Base-by-base conservation (phyloP, 2,888 invertebrate genomes). In the Anthrax anthrax region DNA sequence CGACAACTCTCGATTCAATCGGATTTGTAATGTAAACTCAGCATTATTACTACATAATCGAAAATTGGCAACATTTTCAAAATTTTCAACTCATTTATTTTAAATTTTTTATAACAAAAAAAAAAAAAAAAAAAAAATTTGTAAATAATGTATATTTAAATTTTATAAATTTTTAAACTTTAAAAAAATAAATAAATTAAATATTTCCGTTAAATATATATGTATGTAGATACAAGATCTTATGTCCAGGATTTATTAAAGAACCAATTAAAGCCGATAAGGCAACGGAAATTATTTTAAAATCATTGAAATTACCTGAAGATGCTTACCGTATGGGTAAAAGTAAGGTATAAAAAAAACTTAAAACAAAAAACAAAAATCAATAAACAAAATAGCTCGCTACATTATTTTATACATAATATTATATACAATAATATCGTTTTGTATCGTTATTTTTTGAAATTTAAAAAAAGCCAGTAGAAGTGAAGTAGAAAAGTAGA, bases 291-390 rank as follows among this genome's bases (percentile, higher is more conserved):
- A 76, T 82, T 71, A 85, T 94, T 72, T 78, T 90, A 73, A 84
- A 84, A 58, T 71, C 74, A 61, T 80, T 84, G 70, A 80, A 81
- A 71, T 78, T 97, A 74, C 91, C 91, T 68, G 74, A 83, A 58
- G 94, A 95, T 72, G 90, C 91, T 72, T 97, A 80, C 78, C 84
- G 94, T 65, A 72, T 94, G 71, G 97, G 97, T 75, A 81, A 80
- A 73, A 94, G 92, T 60, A 97, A 96, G 87, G 94, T 95, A 84
- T 74, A 68, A 47, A 1, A 27, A 8, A 27, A 27, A 8, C 23
- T 27, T 27, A 8, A 27, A 43, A 17, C 36, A 38, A 37, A 39
- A 41, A 39, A 36, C 17, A 43, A 37, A 46, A 46, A 43, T 50
- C 43, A 27, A n/a, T n/a, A n/a, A n/a, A n/a, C n/a, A n/a, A n/a